Percentiles rank a stretch among this genome's conserved stretches.
These are phyloP conservation scores for Syritta pipiens DNA, from an alignment of 2,888 invertebrate genomes.

Conservation along the genomic window DNA sequence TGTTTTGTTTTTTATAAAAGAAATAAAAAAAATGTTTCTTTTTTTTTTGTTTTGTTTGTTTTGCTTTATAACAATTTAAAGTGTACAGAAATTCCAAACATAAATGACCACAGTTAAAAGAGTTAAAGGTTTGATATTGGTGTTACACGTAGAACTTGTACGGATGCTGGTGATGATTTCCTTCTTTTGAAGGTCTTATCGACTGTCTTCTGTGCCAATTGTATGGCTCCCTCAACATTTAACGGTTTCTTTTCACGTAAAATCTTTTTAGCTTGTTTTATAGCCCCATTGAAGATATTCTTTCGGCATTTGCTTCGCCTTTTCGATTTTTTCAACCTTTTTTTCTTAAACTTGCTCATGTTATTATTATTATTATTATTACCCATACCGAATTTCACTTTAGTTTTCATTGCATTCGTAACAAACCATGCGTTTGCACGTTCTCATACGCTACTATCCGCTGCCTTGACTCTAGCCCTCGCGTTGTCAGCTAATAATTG, in stretches of 20 bases:
- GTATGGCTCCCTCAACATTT: conserved; percentile 12
- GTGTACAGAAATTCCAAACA: conserved; percentile 41
- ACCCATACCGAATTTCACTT: conserved; percentile 60
- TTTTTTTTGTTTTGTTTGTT: conserved; percentile 71
- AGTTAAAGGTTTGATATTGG: background rate
- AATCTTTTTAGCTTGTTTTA: conserved; percentile 26
- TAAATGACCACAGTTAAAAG: conserved; percentile 38
- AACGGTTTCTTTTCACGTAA: background rate
- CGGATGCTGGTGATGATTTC: background rate
- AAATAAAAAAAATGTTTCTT: no score
- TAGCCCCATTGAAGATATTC: background rate
- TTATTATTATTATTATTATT: conserved; percentile 8
- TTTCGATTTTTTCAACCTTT: background rate
- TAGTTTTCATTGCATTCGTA: conserved; percentile 60
- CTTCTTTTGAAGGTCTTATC: conserved; percentile 15
- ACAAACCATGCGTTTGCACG: conserved; percentile 48
- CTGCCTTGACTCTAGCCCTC: conserved; percentile 52
- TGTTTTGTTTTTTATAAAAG: background rate
- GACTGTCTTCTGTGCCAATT: background rate
- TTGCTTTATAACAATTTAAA: conserved; percentile 59
- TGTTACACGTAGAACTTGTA: background rate
- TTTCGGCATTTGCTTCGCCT: background rate
- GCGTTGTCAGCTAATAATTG: conserved; percentile 43
- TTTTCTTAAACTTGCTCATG: conserved; percentile 3
- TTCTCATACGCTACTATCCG: conserved; percentile 45